A percentile compares a stretch with the other conserved stretches of the same genome.
Conservation (phyloP, 2,113 vertebrate genomes). For the Atractosteus spatula region DNA sequence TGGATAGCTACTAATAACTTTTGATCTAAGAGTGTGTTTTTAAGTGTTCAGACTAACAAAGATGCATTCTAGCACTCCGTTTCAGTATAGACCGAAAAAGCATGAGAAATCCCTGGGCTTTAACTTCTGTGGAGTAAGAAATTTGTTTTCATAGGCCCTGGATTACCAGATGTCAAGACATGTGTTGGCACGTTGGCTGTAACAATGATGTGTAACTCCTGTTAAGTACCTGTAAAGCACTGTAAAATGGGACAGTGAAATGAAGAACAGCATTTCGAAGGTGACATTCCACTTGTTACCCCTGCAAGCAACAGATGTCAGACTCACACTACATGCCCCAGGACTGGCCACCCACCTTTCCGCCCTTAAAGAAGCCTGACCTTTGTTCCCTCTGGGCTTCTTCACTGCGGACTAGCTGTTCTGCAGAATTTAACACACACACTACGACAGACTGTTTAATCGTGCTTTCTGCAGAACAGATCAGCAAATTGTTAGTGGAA, state of each 20-base stretch:
- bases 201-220: conserved; percentile 11
- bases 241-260: conserved; percentile 19
- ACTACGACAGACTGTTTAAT: no score
- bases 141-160: conserved; percentile 14
- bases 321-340: background rate
- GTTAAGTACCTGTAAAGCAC: conserved; percentile 19
- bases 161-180: conserved; percentile 14
- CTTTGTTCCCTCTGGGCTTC: conserved; percentile 11
- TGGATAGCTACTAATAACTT: background rate
- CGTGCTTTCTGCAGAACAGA: no score
- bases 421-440: no score
- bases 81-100: conserved; percentile 12
- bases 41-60: background rate
- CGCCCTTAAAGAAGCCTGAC: conserved; percentile 21
- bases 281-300: conserved; percentile 13
- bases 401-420: background rate
- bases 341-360: conserved; percentile 16
- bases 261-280: conserved; percentile 15
- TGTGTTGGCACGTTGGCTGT: conserved; percentile 20
- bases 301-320: conserved; percentile 6
- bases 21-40: background rate
- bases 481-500: no score
- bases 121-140: conserved; percentile 12
- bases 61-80: background rate
- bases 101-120: conserved; percentile 14